These are phyloP conservation scores for Leucopsar rothschildi DNA, from an alignment of 2,113 vertebrate species.

Conservation along the genomic window DNA sequence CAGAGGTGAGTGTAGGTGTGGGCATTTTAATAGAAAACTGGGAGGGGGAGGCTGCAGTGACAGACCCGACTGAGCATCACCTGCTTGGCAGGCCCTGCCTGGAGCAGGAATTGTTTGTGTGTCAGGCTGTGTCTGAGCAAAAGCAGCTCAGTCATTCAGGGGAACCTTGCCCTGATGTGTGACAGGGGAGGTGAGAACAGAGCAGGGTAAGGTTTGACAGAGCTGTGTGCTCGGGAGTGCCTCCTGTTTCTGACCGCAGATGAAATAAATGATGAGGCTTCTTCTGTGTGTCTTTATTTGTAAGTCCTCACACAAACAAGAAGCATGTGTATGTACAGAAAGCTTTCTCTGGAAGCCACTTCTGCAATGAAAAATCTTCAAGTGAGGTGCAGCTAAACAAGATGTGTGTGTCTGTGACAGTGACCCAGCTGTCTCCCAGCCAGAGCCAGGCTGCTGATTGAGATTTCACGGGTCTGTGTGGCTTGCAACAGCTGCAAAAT, in stretches of 20 bases:
- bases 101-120: not conserved
- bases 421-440: not conserved
- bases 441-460: not conserved
- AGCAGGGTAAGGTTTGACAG: not conserved
- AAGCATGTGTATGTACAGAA: not conserved
- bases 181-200: rapidly evolving
- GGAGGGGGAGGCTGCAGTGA: not conserved
- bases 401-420: not conserved
- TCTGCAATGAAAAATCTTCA: not conserved
- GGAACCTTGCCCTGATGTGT: not conserved
- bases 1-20: not conserved
- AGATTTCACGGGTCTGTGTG: not conserved
- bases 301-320: not conserved
- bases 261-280: not conserved
- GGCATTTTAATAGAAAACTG: not conserved
- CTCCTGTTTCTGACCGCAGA: not conserved
- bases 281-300: not conserved
- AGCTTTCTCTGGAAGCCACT: not conserved
- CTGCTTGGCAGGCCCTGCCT: not conserved
- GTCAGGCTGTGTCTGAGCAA: not conserved
- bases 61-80: not conserved
- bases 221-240: not conserved
- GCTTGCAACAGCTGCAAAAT: not conserved
- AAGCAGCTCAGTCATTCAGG: not conserved
- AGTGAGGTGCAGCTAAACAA: not conserved